Percentiles rank a stretch among this genome's conserved stretches.
phyloP scores from a whole-genome alignment of 2,797 vertebrate genomes.

The Varecia variegata region DNA sequence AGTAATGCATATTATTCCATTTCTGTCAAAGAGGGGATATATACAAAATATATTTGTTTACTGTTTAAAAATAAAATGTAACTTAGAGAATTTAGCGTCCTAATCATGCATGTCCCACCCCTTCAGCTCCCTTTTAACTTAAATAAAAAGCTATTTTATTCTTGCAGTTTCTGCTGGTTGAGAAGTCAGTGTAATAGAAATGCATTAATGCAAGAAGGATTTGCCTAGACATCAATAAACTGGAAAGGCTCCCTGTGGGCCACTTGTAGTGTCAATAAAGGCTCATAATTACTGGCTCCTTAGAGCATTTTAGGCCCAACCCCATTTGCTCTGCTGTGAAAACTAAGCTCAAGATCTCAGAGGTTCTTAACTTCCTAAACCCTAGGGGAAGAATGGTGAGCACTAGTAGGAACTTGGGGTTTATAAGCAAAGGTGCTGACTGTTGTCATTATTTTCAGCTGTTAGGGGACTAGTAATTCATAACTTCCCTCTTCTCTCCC shows the following conservation, averaged over 20 bases:
- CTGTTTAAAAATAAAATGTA: not conserved
- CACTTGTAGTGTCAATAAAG: constrained; percentile 70
- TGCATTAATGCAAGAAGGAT: constrained; percentile 36
- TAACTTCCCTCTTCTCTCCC: not conserved
- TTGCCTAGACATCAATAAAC: constrained; percentile 69
- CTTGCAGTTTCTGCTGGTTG: not conserved
- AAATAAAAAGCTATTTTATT: constrained; percentile 31
- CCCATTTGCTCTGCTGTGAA: not conserved
- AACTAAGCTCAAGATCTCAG: not conserved
- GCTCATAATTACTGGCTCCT: constrained; percentile 68
- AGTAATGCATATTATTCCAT: not conserved
- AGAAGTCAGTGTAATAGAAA: constrained; percentile 42
- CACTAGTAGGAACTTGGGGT: not conserved
- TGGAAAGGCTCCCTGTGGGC: constrained; percentile 53
- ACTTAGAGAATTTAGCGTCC: not conserved
- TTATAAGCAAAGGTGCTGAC: not conserved
- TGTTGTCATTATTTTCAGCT: not conserved
- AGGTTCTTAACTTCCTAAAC: constrained; percentile 28
- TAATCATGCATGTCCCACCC: not conserved
- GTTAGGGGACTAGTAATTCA: not conserved
- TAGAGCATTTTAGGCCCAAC: constrained; percentile 53
- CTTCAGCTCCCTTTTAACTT: not conserved
- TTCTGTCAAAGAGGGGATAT: not conserved
- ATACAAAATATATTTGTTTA: not conserved
- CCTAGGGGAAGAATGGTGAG: not conserved